These are phyloP conservation scores for Xyliphius kryptos DNA, from an alignment of 2,113 vertebrate species.

Conservation along the genomic window DNA sequence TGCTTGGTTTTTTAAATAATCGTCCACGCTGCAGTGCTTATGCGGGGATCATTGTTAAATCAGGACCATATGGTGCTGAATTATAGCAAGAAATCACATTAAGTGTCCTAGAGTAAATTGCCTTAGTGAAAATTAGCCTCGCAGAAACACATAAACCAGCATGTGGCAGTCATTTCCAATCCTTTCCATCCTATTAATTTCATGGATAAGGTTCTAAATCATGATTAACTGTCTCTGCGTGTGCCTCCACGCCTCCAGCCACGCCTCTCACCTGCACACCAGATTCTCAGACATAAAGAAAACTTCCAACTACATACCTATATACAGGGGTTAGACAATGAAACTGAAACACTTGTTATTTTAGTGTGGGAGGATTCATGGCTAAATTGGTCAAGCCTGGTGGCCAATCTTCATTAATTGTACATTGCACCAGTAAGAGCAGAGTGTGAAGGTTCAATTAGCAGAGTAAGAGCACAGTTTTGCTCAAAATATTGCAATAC, in stretches of 20 bases:
- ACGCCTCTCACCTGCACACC: conserved; percentile 15
- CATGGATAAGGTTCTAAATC: conserved; percentile 28
- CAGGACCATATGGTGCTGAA: not conserved
- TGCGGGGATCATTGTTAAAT: not conserved
- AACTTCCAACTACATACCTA: too few relatives aligned
- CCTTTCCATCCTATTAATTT: conserved; percentile 42
- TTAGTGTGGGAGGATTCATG: too few relatives aligned
- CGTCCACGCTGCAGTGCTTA: conserved; percentile 1
- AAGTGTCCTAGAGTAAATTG: conserved; percentile 10
- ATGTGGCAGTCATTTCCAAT: not conserved
- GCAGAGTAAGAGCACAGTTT: too few relatives aligned
- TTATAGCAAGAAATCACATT: conserved; percentile 15
- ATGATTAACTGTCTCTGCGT: conserved; percentile 11
- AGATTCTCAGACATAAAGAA: too few relatives aligned
- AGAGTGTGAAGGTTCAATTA: too few relatives aligned
- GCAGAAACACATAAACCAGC: conserved; percentile 26
- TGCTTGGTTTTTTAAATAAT: not conserved
- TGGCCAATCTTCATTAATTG: too few relatives aligned
- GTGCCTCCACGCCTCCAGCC: not conserved
- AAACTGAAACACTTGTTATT: too few relatives aligned
- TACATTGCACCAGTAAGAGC: too few relatives aligned
- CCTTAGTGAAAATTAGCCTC: conserved; percentile 23
- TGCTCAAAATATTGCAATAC: too few relatives aligned
- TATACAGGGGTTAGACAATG: too few relatives aligned
- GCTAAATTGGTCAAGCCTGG: too few relatives aligned